A percentile compares a stretch with the other conserved stretches of the same genome.
Conservation (phyloP, 2,797 vertebrate species). For the Halcyon badia region DNA sequence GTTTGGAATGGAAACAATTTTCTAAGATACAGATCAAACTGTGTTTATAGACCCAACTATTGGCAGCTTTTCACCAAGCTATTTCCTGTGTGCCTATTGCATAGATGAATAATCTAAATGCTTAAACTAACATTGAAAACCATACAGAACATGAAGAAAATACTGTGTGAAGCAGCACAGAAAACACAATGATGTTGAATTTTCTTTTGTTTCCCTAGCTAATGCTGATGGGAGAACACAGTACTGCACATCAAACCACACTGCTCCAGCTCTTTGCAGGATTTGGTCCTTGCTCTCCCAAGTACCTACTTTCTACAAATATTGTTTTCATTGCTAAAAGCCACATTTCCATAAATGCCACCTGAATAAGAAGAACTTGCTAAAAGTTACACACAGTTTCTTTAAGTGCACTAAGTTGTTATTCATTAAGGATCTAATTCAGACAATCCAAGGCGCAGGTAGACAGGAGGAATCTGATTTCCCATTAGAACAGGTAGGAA, state of each 20-base stretch:
- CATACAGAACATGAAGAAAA: conserved; percentile 44
- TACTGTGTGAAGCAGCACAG: conserved; percentile 32
- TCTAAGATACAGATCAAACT: conserved; percentile 79
- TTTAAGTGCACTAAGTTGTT: background rate
- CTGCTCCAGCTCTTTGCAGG: background rate
- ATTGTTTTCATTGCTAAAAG: background rate
- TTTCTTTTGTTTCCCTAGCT: conserved; percentile 50
- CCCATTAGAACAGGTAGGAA: background rate
- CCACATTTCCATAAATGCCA: background rate
- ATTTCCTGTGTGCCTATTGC: conserved; percentile 78
- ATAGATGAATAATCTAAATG: conserved; percentile 64
- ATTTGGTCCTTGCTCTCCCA: background rate
- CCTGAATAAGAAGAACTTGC: background rate
- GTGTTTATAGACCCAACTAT: conserved; percentile 72
- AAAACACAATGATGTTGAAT: conserved; percentile 30
- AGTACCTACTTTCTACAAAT: background rate
- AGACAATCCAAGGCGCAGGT: background rate
- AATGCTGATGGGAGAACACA: conserved; percentile 1
- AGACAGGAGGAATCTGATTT: background rate
- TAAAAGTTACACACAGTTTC: background rate
- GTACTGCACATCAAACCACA: background rate
- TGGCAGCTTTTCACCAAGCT: conserved; percentile 72
- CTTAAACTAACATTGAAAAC: conserved; percentile 68
- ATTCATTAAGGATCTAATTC: background rate
- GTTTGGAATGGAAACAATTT: conserved; percentile 78